Base-by-base conservation (phyloP, 2,888 invertebrate genomes). In the Hirudinaria manillensis region DNA sequence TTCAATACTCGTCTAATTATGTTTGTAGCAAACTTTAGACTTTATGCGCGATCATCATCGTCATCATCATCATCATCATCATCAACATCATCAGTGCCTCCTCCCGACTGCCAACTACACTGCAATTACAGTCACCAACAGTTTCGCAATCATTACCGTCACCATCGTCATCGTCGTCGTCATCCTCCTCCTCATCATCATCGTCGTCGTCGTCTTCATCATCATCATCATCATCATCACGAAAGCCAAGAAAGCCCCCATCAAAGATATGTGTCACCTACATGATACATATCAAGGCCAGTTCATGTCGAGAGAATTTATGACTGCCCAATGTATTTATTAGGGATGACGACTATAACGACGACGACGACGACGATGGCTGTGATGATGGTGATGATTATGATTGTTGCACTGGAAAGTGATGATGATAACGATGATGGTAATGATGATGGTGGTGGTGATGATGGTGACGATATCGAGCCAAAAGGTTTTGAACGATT, bases 21-120 rank as follows among this genome's bases (percentile, higher is more conserved):
- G 45, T 45, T 45, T 45, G 45, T 10, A 10, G 10, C 45, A 45
- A 45, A 45, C 45, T 45, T 45, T 45, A 45, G 45, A 45, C 45
- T 45, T 45, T 45, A 45, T 45, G 45, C 56, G 13, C 32, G n/a
- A 61, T 36, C 38, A 56, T 56, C 36, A 34, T 72, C 66, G n/a
- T 61, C 45, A 72, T 45, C 66, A n/a, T 4, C 2, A n/a, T 71
- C 71, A 71, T 56, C 56, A 70, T 71, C 55, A 71, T 75, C 75
- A 75, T 70, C 75, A 75, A 45, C 55, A 53, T 53, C n/a, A 13
- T 16, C 21, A 53, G 53, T 53, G 13, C 13, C 21, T 21, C 13
- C 21, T 21, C 21, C 53, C 13, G 53, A 53, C 53, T 53, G 53
- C 53, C 53, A 53, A 13, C 13, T 21, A 53, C 53, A 53, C n/a